Base-by-base conservation (phyloP, 2,113 vertebrate genomes). In the Scytalopus superciliaris region DNA sequence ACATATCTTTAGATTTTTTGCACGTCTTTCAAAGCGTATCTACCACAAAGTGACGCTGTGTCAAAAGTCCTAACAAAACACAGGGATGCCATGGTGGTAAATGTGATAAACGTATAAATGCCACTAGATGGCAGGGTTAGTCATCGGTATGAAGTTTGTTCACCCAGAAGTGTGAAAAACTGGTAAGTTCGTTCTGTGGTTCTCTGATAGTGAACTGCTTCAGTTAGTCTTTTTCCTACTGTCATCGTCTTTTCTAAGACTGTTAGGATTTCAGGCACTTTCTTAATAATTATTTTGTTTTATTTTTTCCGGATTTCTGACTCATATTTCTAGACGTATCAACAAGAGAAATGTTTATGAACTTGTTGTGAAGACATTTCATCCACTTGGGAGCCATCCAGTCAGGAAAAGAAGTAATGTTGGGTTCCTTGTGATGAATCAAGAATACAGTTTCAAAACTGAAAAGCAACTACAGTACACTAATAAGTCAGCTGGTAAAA, bases 61-160 rank as follows among this genome's bases (percentile, higher is more conserved):
- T 39, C 2, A 0, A 9, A 73, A 44, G 13, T 45, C 70, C 9
- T 1, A 14, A 37, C 2, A n/a, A 69, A 70, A 33, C 25, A 30
- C 1, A 4, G 22, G 15, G 10, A 19, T 9, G 12, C 3, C 2
- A 1, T 3, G 10, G 14, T 30, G 60, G 27, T 53, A 68, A 40
- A 33, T 19, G 49, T 28, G 64, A 39, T 40, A 55, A 73, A 49
- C 3, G 8, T 21, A 21, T 2, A 19, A 40, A 18, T 8, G 50
- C 91, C 97, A 76, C 90, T 92, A 96, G 96, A 56, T 96, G 95
- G 95, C 96, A 75, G 91, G 33, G 40, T 87, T 64, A 74, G 87
- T 9, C 31, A 2, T 50, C 3, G 4, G 4, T 33, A 27, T 16
- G 28, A 68, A 13, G 25, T 50, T 53, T 21, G 5, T 74, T 68